Conservation (phyloP, 2,797 vertebrate genomes). For the Scleropages formosus region DNA sequence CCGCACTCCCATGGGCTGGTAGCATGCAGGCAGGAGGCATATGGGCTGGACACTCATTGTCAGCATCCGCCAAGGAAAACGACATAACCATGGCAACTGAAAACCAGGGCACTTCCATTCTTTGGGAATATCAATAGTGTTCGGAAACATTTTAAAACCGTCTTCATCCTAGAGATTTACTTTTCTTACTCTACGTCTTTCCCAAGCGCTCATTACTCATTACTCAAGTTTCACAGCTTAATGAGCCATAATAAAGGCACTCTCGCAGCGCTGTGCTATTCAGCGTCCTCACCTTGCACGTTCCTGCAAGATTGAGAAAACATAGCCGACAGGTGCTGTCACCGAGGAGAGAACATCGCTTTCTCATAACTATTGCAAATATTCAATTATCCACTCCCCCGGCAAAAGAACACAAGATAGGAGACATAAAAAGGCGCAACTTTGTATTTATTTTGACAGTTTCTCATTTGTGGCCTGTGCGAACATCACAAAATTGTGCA, state of each 20-base stretch:
- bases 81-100: constrained; percentile 23
- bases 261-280: constrained; percentile 14
- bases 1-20: background rate
- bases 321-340: background rate
- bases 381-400: constrained; percentile 23
- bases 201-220: background rate
- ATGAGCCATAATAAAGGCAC: background rate
- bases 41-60: constrained; percentile 42
- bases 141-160: constrained; percentile 26
- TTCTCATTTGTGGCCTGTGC: background rate
- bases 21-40: background rate
- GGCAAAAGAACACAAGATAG: background rate
- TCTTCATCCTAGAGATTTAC: constrained; percentile 11
- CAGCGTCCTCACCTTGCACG: constrained; percentile 11
- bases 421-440: background rate
- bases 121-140: constrained; percentile 31
- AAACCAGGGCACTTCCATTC: constrained; percentile 29
- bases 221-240: constrained; percentile 12
- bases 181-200: constrained; percentile 27
- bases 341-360: constrained; percentile 10
- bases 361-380: constrained; percentile 20
- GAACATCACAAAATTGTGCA: background rate
- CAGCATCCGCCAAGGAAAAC: constrained; percentile 38
- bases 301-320: background rate
- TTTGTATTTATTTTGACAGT: background rate